phyloP scores from a whole-genome alignment of 2,113 vertebrate species.

The Oxyura jamaicensis region DNA sequence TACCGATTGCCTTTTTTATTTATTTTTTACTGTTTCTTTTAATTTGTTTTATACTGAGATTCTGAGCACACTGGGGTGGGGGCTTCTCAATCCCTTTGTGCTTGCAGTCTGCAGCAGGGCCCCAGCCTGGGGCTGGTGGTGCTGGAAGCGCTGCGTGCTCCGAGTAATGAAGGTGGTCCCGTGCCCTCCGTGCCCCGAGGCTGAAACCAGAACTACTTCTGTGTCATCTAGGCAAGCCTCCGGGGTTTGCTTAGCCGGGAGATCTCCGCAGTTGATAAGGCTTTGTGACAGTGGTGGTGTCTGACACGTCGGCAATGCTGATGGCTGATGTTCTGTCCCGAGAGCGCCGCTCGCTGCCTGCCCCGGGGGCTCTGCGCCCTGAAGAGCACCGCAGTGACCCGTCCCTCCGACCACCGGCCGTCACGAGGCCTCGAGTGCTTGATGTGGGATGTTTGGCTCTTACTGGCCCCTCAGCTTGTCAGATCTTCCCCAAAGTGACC shows the following conservation, averaged over 20 bases:
- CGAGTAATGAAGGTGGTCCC: rapidly evolving
- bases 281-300: not conserved
- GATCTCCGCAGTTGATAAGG: not conserved
- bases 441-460: not conserved
- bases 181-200: not conserved
- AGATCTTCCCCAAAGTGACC: not conserved
- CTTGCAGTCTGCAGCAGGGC: not conserved
- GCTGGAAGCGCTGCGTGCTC: not conserved
- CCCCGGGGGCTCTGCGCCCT: too few species aligned
- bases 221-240: not conserved
- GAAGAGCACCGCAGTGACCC: rapidly evolving
- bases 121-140: not conserved
- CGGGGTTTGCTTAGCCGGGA: not conserved
- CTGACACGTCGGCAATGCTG: rapidly evolving
- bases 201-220: not conserved
- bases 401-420: too few species aligned
- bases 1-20: not conserved
- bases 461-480: not conserved
- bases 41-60: not conserved
- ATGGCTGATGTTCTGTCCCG: not conserved
- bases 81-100: not conserved
- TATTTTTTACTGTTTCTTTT: not conserved
- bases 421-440: not conserved
- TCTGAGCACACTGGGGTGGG: not conserved
- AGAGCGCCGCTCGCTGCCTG: too few species aligned